phyloP scores from a whole-genome alignment of 2,888 invertebrate genomes.

The Ornithoptera priamus region DNA sequence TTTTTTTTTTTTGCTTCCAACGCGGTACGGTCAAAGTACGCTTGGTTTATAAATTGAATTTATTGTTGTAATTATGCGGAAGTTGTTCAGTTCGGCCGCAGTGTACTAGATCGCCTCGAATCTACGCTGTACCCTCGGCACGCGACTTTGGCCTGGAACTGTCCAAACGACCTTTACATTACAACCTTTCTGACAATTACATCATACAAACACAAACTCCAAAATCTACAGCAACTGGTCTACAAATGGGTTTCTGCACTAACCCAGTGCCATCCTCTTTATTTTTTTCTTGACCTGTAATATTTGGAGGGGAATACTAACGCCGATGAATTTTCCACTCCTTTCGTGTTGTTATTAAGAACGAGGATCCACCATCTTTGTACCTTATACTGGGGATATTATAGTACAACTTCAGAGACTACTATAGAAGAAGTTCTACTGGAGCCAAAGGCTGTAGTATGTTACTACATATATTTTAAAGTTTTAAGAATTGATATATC shows the following conservation, averaged over 20 bases:
- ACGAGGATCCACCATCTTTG: too few relatives aligned
- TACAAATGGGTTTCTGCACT: not conserved
- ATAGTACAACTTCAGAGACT: too few relatives aligned
- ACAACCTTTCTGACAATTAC: not conserved
- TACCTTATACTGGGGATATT: too few relatives aligned
- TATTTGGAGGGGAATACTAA: too few relatives aligned
- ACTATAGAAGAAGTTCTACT: too few relatives aligned
- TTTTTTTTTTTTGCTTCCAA: not conserved
- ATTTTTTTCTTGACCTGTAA: too few relatives aligned
- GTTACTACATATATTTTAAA: too few relatives aligned
- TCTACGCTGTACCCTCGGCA: conserved; percentile 9
- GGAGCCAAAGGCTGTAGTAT: too few relatives aligned
- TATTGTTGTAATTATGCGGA: not conserved
- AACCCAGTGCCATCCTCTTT: too few relatives aligned
- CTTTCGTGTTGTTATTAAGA: too few relatives aligned
- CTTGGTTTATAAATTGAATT: conserved; percentile 1
- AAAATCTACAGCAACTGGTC: not conserved
- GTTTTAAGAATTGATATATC: too few relatives aligned
- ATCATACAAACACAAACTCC: not conserved
- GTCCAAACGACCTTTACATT: conserved; percentile 10
- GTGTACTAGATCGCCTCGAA: conserved; percentile 21
- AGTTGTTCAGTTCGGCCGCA: not conserved
- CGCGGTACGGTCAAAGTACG: not conserved
- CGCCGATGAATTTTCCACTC: too few relatives aligned
- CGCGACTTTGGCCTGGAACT: conserved; percentile 23